These are phyloP conservation scores for Rhynchotus rufescens DNA, from an alignment of 2,797 vertebrate genomes.

Conservation along the genomic window DNA sequence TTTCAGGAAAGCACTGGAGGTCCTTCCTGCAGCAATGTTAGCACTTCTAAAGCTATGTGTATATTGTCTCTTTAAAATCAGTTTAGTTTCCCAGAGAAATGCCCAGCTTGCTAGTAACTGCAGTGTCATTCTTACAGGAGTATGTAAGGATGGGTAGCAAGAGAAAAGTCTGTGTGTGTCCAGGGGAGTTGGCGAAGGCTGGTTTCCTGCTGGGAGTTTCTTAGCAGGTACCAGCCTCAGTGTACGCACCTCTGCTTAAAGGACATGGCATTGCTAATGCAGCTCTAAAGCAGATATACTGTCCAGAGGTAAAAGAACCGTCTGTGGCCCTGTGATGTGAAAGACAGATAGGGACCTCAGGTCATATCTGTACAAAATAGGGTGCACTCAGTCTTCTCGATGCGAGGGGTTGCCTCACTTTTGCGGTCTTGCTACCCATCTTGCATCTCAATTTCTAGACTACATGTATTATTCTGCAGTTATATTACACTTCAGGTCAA, in stretches of 20 bases:
- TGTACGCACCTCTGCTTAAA: background rate
- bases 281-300: background rate
- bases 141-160: background rate
- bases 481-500: conserved; percentile 7
- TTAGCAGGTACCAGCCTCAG: background rate
- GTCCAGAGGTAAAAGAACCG: background rate
- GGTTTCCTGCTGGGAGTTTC: background rate
- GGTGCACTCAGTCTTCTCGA: background rate
- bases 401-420: background rate
- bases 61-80: background rate
- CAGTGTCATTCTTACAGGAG: background rate
- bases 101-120: background rate
- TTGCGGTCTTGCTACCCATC: background rate
- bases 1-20: background rate
- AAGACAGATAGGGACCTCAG: background rate
- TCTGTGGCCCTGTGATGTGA: background rate
- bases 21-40: background rate
- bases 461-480: background rate
- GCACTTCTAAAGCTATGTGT: background rate
- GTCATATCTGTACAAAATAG: background rate
- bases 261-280: background rate
- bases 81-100: background rate
- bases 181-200: background rate
- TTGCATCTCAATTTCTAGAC: background rate
- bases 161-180: background rate